Percentiles rank a stretch among this genome's conserved stretches.
Conservation (phyloP, 2,113 vertebrate genomes). For the Philantomba maxwellii region DNA sequence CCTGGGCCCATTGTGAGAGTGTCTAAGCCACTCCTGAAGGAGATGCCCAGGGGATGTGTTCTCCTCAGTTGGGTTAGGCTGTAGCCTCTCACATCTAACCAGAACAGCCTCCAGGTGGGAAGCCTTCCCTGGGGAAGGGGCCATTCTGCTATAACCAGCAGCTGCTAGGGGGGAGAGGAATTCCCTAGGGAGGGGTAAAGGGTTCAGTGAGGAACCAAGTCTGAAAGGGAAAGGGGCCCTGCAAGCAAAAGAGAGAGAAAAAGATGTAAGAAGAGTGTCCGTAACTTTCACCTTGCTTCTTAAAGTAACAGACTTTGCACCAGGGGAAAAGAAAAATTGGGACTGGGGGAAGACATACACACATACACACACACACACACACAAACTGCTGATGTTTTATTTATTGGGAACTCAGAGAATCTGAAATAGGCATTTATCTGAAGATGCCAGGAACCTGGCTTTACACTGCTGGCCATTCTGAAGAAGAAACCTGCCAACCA, state of each 20-base stretch:
- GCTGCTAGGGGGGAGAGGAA: not conserved
- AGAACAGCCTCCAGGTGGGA: not conserved
- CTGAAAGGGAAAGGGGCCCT: not conserved
- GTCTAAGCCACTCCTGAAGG: not conserved
- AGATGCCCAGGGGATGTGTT: not conserved
- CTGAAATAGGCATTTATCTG: not conserved
- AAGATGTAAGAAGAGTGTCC: not conserved
- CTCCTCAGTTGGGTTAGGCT: not conserved
- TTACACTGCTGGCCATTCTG: not conserved
- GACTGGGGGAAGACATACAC: not conserved
- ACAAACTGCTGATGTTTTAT: not conserved
- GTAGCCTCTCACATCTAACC: not conserved
- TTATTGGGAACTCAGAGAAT: not conserved
- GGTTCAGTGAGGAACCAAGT: not conserved
- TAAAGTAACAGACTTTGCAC: not conserved
- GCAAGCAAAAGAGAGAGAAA: not conserved
- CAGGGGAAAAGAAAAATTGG: not conserved
- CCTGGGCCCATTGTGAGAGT: not conserved
- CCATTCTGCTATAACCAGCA: not conserved
- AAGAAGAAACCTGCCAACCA: not conserved
- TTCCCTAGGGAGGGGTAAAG: not conserved
- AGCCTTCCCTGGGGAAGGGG: not conserved
- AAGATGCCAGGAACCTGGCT: not conserved
- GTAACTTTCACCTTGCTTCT: not conserved
- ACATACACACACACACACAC: not conserved